Conservation (phyloP, 2,113 vertebrate species). For the Tragelaphus imberbis region DNA sequence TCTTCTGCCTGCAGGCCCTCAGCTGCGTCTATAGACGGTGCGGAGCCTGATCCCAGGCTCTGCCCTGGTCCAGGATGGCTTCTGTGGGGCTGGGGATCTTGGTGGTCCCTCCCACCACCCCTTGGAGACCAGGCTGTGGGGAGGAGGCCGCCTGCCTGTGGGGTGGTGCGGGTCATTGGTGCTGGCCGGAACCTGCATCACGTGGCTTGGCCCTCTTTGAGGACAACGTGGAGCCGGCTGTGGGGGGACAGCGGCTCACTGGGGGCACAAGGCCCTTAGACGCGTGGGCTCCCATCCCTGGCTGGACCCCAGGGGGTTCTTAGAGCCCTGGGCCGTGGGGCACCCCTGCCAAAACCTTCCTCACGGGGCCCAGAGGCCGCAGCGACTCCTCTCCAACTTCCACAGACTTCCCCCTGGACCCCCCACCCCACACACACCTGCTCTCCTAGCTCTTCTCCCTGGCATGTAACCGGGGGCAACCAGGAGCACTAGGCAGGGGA, state of each 20-base stretch:
- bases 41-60: background rate
- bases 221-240: background rate
- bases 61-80: background rate
- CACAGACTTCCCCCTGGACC: background rate
- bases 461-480: background rate
- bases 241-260: background rate
- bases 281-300: fast-evolving
- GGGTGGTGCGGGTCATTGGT: background rate
- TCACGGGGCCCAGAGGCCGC: background rate
- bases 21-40: background rate
- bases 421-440: no score
- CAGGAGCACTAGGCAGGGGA: background rate
- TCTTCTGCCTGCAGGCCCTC: background rate
- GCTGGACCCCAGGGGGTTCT: background rate
- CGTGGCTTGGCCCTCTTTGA: background rate
- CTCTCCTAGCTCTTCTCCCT: background rate
- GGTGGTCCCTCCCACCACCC: background rate
- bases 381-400: no score
- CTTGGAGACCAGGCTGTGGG: background rate
- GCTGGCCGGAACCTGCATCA: background rate
- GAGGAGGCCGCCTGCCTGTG: background rate
- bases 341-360: background rate
- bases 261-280: background rate
- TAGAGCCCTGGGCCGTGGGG: background rate
- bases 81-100: background rate